These are phyloP conservation scores for Polyploca ridens DNA, from an alignment of 2,888 invertebrate genomes.

Conservation along the genomic window DNA sequence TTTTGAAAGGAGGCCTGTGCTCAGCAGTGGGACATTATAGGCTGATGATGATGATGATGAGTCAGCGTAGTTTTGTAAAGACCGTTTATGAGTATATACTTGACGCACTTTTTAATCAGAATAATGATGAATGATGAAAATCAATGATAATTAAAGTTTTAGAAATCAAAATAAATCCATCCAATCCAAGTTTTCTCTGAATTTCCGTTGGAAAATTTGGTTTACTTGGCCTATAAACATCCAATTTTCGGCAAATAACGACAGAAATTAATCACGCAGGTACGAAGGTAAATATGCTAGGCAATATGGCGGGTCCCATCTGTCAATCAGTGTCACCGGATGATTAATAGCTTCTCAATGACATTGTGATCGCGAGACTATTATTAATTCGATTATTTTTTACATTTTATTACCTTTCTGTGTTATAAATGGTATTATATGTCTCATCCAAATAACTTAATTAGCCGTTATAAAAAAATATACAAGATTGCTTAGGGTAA, in stretches of 20 bases:
- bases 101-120: too few species aligned
- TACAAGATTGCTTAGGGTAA: too few species aligned
- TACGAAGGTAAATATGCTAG: slow-evolving; percentile 20
- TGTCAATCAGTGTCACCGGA: slow-evolving; percentile 37
- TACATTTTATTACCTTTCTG: background rate
- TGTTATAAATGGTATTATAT: background rate
- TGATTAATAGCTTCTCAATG: slow-evolving; percentile 27
- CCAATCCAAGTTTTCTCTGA: background rate
- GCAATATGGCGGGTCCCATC: slow-evolving; percentile 25
- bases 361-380: slow-evolving; percentile 23
- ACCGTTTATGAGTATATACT: too few species aligned
- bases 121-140: too few species aligned
- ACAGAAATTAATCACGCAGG: slow-evolving; percentile 22
- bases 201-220: background rate
- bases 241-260: background rate
- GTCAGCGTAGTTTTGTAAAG: too few species aligned
- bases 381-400: slow-evolving; percentile 27
- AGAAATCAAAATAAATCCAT: background rate
- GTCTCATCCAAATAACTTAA: background rate
- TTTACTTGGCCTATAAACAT: background rate
- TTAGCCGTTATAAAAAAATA: too few species aligned
- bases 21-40: too few species aligned
- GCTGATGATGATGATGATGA: too few species aligned
- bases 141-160: too few species aligned
- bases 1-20: too few species aligned